Conservation (phyloP, 2,888 invertebrate species). For the Pterostichus niger region DNA sequence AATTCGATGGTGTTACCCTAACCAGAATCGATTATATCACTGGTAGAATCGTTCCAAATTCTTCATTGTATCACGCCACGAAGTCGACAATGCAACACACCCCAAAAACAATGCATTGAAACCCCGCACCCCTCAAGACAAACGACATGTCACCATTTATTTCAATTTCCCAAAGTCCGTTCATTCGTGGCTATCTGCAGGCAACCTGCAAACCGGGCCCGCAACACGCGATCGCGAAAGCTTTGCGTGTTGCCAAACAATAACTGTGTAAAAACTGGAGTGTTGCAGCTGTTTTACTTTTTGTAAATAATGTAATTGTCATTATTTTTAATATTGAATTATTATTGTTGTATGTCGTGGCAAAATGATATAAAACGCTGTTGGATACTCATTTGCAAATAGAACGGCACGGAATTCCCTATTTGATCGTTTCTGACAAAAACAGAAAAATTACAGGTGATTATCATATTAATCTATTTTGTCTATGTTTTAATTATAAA, state of each 20-base stretch:
- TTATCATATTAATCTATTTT: slow-evolving; percentile 57
- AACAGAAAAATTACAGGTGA: slow-evolving; percentile 48
- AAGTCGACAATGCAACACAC: slow-evolving; percentile 20
- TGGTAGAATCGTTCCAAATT: background rate
- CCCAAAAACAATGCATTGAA: slow-evolving; percentile 6
- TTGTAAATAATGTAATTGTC: slow-evolving; percentile 67
- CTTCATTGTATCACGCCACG: slow-evolving; percentile 16
- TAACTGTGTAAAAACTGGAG: slow-evolving; percentile 62
- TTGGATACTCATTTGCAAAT: slow-evolving; percentile 65
- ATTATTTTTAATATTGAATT: slow-evolving; percentile 67
- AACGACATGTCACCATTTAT: slow-evolving; percentile 66
- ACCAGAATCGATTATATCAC: slow-evolving; percentile 19
- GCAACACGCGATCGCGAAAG: slow-evolving; percentile 48
- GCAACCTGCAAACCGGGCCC: background rate
- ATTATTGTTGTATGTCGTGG: slow-evolving; percentile 67
- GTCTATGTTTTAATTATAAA: slow-evolving; percentile 53
- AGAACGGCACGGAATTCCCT: slow-evolving; percentile 64
- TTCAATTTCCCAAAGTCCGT: slow-evolving; percentile 64
- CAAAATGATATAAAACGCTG: slow-evolving; percentile 65
- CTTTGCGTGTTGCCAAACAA: slow-evolving; percentile 60
- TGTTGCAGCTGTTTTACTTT: slow-evolving; percentile 64
- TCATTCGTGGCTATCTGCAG: slow-evolving; percentile 37
- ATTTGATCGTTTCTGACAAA: slow-evolving; percentile 58
- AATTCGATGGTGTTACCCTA: background rate
- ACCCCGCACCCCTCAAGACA: slow-evolving; percentile 41